Conservation (phyloP, 2,113 vertebrate genomes). For the Mastomys natalensis region DNA sequence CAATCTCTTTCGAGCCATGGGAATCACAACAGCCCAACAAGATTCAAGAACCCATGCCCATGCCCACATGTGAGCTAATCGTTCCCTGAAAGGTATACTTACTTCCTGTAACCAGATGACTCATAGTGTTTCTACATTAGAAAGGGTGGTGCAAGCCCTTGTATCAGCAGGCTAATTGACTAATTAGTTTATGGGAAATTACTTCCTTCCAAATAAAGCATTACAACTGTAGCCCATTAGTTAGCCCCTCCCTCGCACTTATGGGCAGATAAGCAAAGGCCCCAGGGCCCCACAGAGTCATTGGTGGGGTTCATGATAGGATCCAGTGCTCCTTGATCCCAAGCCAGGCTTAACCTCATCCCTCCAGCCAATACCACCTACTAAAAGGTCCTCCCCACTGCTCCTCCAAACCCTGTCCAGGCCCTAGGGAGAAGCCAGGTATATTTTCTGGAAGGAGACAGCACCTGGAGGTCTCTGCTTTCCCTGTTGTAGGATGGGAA, state of each 20-base stretch:
- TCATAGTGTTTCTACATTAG: neutral
- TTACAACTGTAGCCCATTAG: neutral
- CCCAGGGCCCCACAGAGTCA: neutral
- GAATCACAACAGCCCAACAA: no score
- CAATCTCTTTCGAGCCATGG: no score
- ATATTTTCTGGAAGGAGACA: neutral
- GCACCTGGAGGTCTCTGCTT: neutral
- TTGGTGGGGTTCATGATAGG: neutral
- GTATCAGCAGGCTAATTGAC: neutral
- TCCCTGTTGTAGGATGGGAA: neutral
- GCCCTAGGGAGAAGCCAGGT: neutral
- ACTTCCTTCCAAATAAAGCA: neutral
- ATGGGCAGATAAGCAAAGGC: neutral
- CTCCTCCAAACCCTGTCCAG: fast-evolving
- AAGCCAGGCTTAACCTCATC: neutral
- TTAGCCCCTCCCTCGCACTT: neutral
- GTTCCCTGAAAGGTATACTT: no score
- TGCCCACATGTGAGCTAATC: no score
- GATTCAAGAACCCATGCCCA: no score
- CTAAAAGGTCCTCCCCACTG: fast-evolving
- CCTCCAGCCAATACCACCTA: neutral
- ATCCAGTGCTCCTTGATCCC: neutral
- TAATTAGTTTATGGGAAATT: neutral
- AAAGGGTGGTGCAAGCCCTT: neutral
- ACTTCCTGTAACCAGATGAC: neutral